Conservation (phyloP, 1,140 invertebrate genomes). For the Caerostris extrusa region DNA sequence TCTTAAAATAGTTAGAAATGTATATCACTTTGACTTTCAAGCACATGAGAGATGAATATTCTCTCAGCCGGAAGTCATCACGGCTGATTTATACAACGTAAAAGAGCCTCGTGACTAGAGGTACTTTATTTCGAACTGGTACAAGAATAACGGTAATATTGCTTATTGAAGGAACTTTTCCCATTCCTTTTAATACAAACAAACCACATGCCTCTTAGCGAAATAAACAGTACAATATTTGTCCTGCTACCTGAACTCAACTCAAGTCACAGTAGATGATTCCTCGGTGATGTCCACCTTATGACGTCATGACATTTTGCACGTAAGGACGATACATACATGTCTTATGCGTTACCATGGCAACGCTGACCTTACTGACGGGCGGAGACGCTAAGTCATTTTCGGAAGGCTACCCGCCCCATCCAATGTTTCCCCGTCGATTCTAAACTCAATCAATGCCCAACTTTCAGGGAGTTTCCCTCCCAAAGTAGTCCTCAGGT, state of each 20-base stretch:
- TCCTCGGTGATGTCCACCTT: constrained; percentile 56
- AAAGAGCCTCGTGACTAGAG: neutral
- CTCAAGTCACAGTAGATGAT: constrained; percentile 19
- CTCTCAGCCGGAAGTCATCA: neutral
- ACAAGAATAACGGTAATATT: neutral
- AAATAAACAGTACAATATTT: constrained; percentile 47
- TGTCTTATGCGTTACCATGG: constrained; percentile 69
- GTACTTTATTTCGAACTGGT: neutral
- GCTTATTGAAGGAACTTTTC: neutral
- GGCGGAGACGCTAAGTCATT: constrained; percentile 74
- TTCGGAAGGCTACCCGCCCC: constrained; percentile 68
- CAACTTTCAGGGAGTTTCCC: constrained; percentile 69
- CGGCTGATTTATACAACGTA: neutral
- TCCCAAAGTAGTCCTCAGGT: constrained; percentile 55
- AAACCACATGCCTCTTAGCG: neutral
- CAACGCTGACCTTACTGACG: constrained; percentile 70
- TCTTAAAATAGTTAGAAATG: too few relatives aligned
- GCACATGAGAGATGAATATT: neutral
- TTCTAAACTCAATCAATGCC: constrained; percentile 73
- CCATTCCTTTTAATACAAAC: neutral
- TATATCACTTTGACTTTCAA: too few relatives aligned
- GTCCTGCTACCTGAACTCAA: constrained; percentile 35
- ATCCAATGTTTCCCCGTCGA: constrained; percentile 40
- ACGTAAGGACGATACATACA: constrained; percentile 69
- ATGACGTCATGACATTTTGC: constrained; percentile 73